Percentiles rank a stretch among this genome's conserved stretches.
Evolutionary conservation across 2,113 vertebrate species (phyloP).

Genomic region (Cercocebus atys): DNA sequence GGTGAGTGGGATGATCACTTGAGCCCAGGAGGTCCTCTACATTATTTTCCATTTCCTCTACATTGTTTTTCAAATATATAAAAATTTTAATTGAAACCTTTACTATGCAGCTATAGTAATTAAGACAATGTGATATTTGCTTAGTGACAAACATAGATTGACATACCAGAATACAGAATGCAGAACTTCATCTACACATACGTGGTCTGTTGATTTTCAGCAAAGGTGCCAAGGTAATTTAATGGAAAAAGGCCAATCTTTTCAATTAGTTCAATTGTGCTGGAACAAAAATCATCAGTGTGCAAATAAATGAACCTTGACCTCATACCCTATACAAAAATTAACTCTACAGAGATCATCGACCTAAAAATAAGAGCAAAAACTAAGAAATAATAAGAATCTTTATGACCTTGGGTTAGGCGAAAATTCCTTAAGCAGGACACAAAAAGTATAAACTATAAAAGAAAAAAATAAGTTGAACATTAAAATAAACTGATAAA

Average conservation of each 20-base stretch:
- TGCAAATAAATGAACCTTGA: slow-evolving; percentile 36
- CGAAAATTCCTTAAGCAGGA: neutral
- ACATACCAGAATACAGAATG: slow-evolving; percentile 26
- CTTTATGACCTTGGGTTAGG: neutral
- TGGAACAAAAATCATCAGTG: slow-evolving; percentile 7
- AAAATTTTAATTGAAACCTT: neutral
- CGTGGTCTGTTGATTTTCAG: neutral
- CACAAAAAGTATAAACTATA: neutral
- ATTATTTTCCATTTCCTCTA: neutral
- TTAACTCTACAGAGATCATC: neutral
- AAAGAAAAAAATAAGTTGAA: slow-evolving; percentile 10
- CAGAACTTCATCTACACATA: neutral
- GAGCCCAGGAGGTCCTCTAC: neutral
- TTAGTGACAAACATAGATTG: neutral
- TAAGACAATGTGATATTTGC: neutral
- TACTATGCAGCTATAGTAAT: neutral
- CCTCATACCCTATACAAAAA: slow-evolving; percentile 7
- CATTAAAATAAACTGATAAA: slow-evolving; percentile 8
- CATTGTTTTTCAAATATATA: slow-evolving; percentile 32
- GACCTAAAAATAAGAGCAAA: slow-evolving; percentile 5
- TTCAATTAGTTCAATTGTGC: slow-evolving; percentile 21
- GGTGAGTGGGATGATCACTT: neutral
- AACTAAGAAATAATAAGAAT: slow-evolving; percentile 16
- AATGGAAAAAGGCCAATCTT: neutral
- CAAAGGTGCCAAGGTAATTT: slow-evolving; percentile 6